A percentile compares a stretch with the other conserved stretches of the same genome.
Evolutionary conservation across 2,113 vertebrate species (phyloP).

Genomic region (Hucho hucho): DNA sequence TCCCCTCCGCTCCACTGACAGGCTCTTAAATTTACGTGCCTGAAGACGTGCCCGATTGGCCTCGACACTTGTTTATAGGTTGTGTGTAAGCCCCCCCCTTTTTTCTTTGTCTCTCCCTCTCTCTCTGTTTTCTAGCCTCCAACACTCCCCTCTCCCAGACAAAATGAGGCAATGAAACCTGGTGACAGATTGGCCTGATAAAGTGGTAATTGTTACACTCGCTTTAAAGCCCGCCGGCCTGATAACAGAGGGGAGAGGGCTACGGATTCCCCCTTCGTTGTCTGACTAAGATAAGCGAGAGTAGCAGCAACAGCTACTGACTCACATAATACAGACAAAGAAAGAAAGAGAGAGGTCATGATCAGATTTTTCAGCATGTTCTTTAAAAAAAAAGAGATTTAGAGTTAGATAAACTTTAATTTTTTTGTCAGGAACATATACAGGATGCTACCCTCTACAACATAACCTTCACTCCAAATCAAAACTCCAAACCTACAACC

Average conservation of each 20-base stretch:
- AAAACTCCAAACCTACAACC: too few relatives aligned
- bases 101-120: constrained; percentile 22
- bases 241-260: constrained; percentile 54
- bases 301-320: constrained; percentile 44
- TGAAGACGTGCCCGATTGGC: constrained; percentile 38
- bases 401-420: too few relatives aligned
- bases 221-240: constrained; percentile 36
- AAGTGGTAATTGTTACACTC: constrained; percentile 49
- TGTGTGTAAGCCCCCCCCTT: constrained; percentile 11
- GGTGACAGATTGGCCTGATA: constrained; percentile 63
- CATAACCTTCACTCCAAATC: too few relatives aligned
- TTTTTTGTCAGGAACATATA: too few relatives aligned
- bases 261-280: constrained; percentile 8
- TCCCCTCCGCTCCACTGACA: constrained; percentile 35
- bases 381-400: background rate
- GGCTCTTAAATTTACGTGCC: constrained; percentile 52
- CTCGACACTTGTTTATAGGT: constrained; percentile 39
- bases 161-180: constrained; percentile 50
- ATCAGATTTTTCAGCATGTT: too few relatives aligned
- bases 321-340: constrained; percentile 46
- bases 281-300: constrained; percentile 52
- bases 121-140: background rate
- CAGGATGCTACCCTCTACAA: too few relatives aligned
- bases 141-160: constrained; percentile 16
- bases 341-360: constrained; percentile 37